Conservation (phyloP, 1,140 invertebrate genomes). For the Chrysomallon squamiferum region DNA sequence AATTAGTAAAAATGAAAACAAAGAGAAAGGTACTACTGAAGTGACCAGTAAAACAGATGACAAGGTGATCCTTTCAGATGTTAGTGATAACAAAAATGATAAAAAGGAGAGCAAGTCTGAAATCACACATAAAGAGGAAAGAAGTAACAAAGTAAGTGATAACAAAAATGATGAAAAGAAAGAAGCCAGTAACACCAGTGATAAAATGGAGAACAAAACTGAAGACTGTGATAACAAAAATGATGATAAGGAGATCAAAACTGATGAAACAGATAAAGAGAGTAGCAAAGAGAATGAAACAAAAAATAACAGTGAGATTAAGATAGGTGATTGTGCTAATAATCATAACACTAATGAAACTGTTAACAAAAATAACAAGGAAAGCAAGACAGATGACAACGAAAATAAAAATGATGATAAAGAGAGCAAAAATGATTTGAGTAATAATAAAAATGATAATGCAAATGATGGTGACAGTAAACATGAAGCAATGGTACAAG, state of each 20-base stretch:
- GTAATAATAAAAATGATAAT: too few relatives aligned
- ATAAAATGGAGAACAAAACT: constrained; percentile 1
- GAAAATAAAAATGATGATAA: not conserved
- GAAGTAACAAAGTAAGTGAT: not conserved
- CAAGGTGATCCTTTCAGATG: not conserved
- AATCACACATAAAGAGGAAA: constrained; percentile 3
- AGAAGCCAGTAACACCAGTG: not conserved
- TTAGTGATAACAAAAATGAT: not conserved
- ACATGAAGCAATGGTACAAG: too few relatives aligned
- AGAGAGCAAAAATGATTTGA: not conserved
- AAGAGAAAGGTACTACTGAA: not conserved
- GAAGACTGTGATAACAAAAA: constrained; percentile 1
- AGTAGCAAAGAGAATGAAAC: not conserved
- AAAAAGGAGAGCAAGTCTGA: not conserved
- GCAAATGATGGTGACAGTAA: too few relatives aligned
- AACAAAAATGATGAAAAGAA: not conserved
- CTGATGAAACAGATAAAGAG: not conserved
- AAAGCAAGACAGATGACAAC: not conserved
- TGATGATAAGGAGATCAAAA: not conserved
- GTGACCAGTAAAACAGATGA: not conserved
- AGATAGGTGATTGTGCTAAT: not conserved
- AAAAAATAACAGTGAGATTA: constrained; percentile 12
- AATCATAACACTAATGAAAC: not conserved
- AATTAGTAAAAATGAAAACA: constrained; percentile 5
- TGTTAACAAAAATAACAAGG: not conserved